Conservation (phyloP, 2,113 vertebrate genomes). For the Epinephelus lanceolatus region DNA sequence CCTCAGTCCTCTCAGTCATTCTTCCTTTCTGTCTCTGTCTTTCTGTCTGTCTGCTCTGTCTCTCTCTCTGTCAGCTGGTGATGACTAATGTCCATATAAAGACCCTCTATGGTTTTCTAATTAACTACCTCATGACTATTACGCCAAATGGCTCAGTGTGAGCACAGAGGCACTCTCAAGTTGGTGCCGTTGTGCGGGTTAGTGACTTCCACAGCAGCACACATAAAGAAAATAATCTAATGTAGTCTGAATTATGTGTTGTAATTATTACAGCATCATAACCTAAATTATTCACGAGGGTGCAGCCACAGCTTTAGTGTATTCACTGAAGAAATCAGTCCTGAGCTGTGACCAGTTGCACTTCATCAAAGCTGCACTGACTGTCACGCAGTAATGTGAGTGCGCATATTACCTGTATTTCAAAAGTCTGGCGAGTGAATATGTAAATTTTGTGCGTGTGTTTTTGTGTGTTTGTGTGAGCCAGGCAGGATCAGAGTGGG, state of each 20-base stretch:
- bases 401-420: constrained; percentile 9
- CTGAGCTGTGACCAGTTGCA: neutral
- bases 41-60: neutral
- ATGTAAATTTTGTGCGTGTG: constrained; percentile 19
- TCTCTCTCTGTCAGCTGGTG: constrained; percentile 3
- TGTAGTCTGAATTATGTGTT: constrained; percentile 4
- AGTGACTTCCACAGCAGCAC: constrained; percentile 5
- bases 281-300: neutral
- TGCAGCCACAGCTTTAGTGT: neutral
- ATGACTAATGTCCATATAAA: constrained; percentile 56
- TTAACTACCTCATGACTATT: constrained; percentile 34
- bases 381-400: constrained; percentile 2
- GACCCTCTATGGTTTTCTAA: constrained; percentile 51
- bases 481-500: constrained; percentile 80
- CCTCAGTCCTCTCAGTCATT: neutral
- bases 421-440: neutral
- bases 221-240: neutral
- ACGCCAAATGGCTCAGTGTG: constrained; percentile 22
- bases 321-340: constrained; percentile 8
- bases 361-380: constrained; percentile 12
- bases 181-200: neutral
- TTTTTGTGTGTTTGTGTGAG: constrained; percentile 50
- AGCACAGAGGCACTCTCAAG: neutral
- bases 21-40: neutral
- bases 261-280: constrained; percentile 30